Base-by-base conservation (phyloP, 2,113 vertebrate species). In the Amblyornis subalaris region DNA sequence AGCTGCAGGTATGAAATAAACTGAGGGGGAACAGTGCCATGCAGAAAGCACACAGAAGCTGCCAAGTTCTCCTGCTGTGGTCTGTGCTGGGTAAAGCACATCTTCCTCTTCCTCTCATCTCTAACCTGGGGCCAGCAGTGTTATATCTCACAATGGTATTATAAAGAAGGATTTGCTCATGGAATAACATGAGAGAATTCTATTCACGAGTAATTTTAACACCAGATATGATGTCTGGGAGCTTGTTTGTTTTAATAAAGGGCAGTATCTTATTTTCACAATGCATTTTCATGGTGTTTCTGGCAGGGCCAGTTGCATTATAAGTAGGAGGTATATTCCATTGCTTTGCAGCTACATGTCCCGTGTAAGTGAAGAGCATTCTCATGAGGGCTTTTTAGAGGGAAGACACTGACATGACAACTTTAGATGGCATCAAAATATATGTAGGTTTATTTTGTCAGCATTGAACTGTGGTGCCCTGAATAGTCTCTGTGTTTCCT, bases 21-120 rank as follows among this genome's bases (percentile, higher is more conserved):
- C 19, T 5, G 22, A 36, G 18, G 17, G 31, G 14, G 3, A 9
- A 11, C 0, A 1, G 29, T 35, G 29, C 20, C 53, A 36, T 33
- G 23, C 28, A 80, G 58, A 35, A 26, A 26, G 18, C 65, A 57
- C 2, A 2, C 35, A 38, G 53, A 40, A 38, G 10, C 13, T 72
- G 58, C 29, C 17, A 16, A 44, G 36, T 36, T 45, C 24, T 64
- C 3, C 0, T 3, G 2, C 33, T 54, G 0, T 29, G 35, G 3
- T 58, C 12, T 57, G 48, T 50, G 25, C n/a, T 13, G 5, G 38
- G 58, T 17, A 65, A 51, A n/a, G 35, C 1, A 0, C 42, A 88
- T 38, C 35, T 62, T 88, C 29, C 12, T 69, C 33, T 58, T 51
- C 29, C n/a, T 87, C 38, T 12, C 28, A 3, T 10, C 26, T 64